phyloP scores from a whole-genome alignment of 92 coral and sea anemone genomes.

The Umimayanthus kanabou region DNA sequence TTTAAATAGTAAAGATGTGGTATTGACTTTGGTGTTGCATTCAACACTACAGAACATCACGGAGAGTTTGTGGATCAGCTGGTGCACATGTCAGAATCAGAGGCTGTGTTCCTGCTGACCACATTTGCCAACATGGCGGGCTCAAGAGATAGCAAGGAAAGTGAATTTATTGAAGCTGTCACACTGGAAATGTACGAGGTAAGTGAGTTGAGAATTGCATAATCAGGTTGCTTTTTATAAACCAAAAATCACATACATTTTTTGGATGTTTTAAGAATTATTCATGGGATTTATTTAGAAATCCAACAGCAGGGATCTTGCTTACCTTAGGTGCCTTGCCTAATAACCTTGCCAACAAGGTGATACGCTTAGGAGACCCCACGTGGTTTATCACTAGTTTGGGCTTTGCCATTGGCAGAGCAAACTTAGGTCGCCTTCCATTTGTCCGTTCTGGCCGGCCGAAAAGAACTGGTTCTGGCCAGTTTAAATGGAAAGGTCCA shows the following conservation, averaged over 20 bases:
- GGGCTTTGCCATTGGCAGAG: too few species aligned
- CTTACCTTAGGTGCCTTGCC: too few species aligned
- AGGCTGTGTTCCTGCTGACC: slow-evolving; percentile 90
- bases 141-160: slow-evolving; percentile 78
- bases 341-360: too few species aligned
- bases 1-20: neutral
- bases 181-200: slow-evolving; percentile 92
- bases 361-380: too few species aligned
- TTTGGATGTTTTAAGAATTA: too few species aligned
- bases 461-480: too few species aligned
- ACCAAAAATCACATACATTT: too few species aligned
- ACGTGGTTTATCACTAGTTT: too few species aligned
- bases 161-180: slow-evolving; percentile 89
- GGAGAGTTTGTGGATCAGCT: slow-evolving; percentile 83
- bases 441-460: too few species aligned
- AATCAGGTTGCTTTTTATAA: neutral
- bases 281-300: neutral
- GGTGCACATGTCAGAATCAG: slow-evolving; percentile 87
- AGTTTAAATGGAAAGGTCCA: too few species aligned
- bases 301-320: too few species aligned
- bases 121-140: slow-evolving; percentile 98
- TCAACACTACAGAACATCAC: slow-evolving; percentile 48
- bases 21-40: neutral
- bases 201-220: neutral
- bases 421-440: too few species aligned